phyloP scores from a whole-genome alignment of 1,140 invertebrate genomes.

The Pseudomyrmex flavicornis region DNA sequence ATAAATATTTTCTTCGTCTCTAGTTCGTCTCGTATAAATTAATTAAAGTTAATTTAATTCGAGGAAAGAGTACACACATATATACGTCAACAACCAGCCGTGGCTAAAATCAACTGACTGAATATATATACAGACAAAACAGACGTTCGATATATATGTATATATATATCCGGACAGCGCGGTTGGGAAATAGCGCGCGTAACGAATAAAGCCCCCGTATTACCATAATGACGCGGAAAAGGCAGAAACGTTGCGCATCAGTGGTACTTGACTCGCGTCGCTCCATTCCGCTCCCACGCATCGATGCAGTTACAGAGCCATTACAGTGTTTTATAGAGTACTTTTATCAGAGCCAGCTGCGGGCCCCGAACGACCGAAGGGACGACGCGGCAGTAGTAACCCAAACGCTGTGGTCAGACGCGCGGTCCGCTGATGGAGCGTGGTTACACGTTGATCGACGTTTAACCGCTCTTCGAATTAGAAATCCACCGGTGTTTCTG shows the following conservation, averaged over 20 bases:
- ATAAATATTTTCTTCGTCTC: background rate
- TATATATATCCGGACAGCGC: conserved; percentile 13
- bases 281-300: conserved; percentile 8
- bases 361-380: conserved; percentile 42
- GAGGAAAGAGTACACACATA: background rate
- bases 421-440: conserved; percentile 29
- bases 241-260: conserved; percentile 51
- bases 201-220: conserved; percentile 41
- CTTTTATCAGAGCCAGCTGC: conserved; percentile 69
- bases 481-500: too few species aligned
- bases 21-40: background rate
- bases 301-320: conserved; percentile 69
- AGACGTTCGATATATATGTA: background rate
- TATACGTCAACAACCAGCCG: background rate
- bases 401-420: conserved; percentile 66
- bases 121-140: too few species aligned
- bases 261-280: conserved; percentile 18
- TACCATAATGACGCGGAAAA: conserved; percentile 50
- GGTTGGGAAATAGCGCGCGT: conserved; percentile 1
- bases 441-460: conserved; percentile 26
- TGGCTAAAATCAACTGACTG: background rate
- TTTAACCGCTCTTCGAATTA: conserved; percentile 21
- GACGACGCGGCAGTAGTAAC: conserved; percentile 65
- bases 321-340: conserved; percentile 70
- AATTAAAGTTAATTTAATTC: conserved; percentile 3